These are phyloP conservation scores for Cichlasoma orientale DNA, from an alignment of 2,797 vertebrate species.

Conservation along the genomic window DNA sequence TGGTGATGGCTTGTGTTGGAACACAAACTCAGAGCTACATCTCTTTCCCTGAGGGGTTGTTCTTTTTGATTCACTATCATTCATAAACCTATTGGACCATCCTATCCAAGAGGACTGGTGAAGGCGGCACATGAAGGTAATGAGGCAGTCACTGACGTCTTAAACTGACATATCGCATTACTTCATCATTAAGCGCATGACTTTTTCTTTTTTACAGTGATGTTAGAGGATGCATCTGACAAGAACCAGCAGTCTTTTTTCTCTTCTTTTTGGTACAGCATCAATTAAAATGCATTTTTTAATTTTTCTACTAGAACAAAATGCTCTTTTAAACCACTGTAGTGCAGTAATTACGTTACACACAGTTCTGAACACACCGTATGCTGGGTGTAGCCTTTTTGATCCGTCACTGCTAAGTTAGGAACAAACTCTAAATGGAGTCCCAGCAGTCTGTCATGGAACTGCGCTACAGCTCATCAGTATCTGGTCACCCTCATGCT, in stretches of 20 bases:
- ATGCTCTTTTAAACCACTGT: neutral
- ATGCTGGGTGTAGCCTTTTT: neutral
- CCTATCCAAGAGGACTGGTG: neutral
- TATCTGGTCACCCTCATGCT: constrained; percentile 20
- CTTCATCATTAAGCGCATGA: constrained; percentile 11
- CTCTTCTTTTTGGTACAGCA: neutral
- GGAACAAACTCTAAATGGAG: neutral
- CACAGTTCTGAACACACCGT: neutral
- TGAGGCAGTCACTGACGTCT: neutral
- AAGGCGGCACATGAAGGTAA: neutral
- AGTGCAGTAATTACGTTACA: neutral
- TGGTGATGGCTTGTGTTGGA: constrained; percentile 49
- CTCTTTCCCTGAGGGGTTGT: constrained; percentile 23
- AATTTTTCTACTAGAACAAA: neutral
- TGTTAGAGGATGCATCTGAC: constrained; percentile 6
- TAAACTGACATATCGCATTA: constrained; percentile 24
- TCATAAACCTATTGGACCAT: constrained; percentile 24
- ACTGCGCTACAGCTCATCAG: constrained; percentile 3
- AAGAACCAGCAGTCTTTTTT: neutral
- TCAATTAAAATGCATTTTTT: neutral
- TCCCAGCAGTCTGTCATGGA: constrained; percentile 4
- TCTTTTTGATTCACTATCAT: constrained; percentile 41
- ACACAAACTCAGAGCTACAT: constrained; percentile 55
- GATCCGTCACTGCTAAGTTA: neutral
- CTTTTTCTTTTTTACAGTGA: constrained; percentile 2